These are phyloP conservation scores for Anthoptus insignis DNA, from an alignment of 2,888 invertebrate species.

Conservation along the genomic window DNA sequence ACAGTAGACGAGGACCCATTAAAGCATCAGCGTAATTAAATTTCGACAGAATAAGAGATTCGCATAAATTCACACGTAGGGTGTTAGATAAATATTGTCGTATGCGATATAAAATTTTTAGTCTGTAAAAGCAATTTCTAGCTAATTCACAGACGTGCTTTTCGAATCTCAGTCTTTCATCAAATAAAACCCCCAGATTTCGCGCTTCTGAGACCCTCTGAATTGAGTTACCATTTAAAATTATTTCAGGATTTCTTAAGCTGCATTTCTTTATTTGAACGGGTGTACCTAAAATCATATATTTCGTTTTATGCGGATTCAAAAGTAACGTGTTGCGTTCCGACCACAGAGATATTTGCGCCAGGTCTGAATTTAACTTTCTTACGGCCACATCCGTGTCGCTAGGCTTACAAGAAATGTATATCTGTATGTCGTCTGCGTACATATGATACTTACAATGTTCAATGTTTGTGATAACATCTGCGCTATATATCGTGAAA, in stretches of 20 bases:
- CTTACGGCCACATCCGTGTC: no score
- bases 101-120: neutral
- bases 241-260: neutral
- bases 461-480: no score
- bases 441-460: no score
- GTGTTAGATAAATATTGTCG: neutral
- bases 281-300: neutral
- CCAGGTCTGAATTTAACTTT: no score
- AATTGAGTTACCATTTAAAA: neutral
- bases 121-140: neutral
- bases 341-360: no score
- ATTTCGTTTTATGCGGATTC: neutral
- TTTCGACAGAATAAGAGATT: neutral
- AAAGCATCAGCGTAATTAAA: neutral
- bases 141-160: neutral
- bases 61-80: neutral
- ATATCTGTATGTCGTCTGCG: no score
- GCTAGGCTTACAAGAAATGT: no score
- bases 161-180: neutral
- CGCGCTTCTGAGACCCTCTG: neutral
- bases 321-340: no score
- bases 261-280: neutral
- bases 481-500: no score
- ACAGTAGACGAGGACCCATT: no score
- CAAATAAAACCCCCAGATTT: no score